These are phyloP conservation scores for Cantharis lateralis DNA, from an alignment of 2,888 invertebrate species.

Conservation along the genomic window DNA sequence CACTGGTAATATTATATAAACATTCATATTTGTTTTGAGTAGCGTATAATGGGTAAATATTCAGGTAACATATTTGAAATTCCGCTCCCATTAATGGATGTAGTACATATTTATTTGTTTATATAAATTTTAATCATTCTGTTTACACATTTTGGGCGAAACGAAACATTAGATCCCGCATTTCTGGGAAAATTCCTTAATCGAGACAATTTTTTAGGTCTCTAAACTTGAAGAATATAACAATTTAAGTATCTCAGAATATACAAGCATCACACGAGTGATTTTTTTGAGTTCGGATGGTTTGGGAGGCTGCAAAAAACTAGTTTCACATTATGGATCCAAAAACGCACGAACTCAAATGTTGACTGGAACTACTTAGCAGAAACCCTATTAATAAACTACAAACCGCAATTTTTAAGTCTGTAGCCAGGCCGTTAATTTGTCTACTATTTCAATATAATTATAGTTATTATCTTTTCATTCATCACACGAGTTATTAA, in stretches of 20 bases:
- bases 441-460: neutral
- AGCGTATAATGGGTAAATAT: neutral
- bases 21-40: neutral
- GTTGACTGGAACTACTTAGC: neutral
- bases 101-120: neutral
- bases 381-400: conserved; percentile 1
- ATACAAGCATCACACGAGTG: neutral
- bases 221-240: no score
- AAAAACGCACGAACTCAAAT: neutral
- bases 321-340: neutral
- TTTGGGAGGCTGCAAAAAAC: neutral
- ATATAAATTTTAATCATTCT: neutral
- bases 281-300: neutral
- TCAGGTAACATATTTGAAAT: neutral
- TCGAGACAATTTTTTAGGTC: neutral
- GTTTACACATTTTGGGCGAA: neutral
- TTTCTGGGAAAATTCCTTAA: neutral
- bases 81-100: neutral
- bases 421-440: neutral
- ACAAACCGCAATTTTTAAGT: neutral
- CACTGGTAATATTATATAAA: neutral
- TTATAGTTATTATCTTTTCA: conserved; percentile 3
- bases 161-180: neutral
- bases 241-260: neutral
- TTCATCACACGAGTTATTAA: neutral